Evolutionary conservation across 1,140 invertebrate genomes (phyloP).

Genomic region (Gonioctena quinquepunctata): DNA sequence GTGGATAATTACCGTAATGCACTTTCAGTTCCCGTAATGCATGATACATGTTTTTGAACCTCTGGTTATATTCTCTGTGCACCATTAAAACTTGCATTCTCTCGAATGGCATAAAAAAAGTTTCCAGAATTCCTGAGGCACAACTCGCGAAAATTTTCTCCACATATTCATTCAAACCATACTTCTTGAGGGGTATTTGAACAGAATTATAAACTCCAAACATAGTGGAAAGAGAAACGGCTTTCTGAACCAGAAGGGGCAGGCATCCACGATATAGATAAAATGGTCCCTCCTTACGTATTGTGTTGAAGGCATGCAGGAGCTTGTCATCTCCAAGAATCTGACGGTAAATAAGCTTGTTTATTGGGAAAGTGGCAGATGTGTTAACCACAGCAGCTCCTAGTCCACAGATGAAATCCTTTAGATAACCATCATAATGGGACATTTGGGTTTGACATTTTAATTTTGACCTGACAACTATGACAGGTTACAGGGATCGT

Average conservation of each 20-base stretch:
- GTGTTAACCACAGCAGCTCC: slow-evolving; percentile 22
- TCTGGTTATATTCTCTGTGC: slow-evolving; percentile 12
- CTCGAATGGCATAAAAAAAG: slow-evolving; percentile 30
- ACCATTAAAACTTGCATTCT: slow-evolving; percentile 24
- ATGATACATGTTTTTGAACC: slow-evolving; percentile 16
- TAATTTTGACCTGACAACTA: slow-evolving; percentile 3
- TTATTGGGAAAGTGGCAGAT: slow-evolving; percentile 22
- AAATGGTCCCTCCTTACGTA: slow-evolving; percentile 15
- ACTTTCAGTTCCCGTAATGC: neutral
- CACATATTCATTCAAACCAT: slow-evolving; percentile 26
- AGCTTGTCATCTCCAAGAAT: slow-evolving; percentile 16
- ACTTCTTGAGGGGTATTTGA: slow-evolving; percentile 15
- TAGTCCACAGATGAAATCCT: slow-evolving; percentile 20
- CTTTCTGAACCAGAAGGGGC: slow-evolving; percentile 25
- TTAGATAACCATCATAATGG: neutral
- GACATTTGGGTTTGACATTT: slow-evolving; percentile 14
- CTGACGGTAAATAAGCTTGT: slow-evolving; percentile 31
- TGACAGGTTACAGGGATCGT: neutral
- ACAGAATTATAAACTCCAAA: slow-evolving; percentile 20
- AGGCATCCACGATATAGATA: slow-evolving; percentile 22
- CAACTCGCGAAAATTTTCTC: slow-evolving; percentile 21
- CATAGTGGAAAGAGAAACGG: slow-evolving; percentile 21
- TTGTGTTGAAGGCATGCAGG: neutral
- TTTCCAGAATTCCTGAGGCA: slow-evolving; percentile 20
- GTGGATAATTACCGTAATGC: slow-evolving; percentile 10